Evolutionary conservation across 2,113 vertebrate genomes (phyloP), one percentile per base, ranked within the genome.

Genomic region (Pelecanus crispus): DNA sequence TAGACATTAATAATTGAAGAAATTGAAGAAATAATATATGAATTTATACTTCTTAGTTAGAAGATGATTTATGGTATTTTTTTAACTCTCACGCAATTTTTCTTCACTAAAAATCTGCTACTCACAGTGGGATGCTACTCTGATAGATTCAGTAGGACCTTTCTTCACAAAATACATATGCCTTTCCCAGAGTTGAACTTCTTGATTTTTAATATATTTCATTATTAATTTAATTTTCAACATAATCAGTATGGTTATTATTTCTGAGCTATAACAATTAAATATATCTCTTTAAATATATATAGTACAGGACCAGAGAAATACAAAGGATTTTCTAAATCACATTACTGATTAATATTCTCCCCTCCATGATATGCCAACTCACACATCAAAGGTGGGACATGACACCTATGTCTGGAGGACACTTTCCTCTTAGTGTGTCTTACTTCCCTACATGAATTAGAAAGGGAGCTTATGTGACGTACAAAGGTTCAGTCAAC

Each of bases 1-100:
- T 3, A 95, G 70, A 85, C 34, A 91, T 95, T 81, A 97, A 97
- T 84, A 94, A 95, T 36, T 88, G 25, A 96, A 88, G 26, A 86
- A 81, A 94, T 22, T 10, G 53, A 94, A 78, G 86, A 88, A 93
- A 95, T 73, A 91, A 90, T 84, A 44, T 72, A 94, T 87, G 20
- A 81, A 67, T 77, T 88, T 87, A 84, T 61, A 68, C 22, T 66
- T 18, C 50, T 77, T 53, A 71, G 73, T 66, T 56, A 86, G 44
- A 92, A 80, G 40, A 90, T 19, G 19, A 88, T 25, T 92, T 90
- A 67, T 8, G 6, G 13, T 10, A 38, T 53, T 74, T 88, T 79
- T 93, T 88, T 6, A 82, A 88, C 34, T 74, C 45, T 81, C 66
- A 67, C 2, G 3, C 7, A 21, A 31, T 72, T 94, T 82, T 86